Evolutionary conservation across 2,797 vertebrate species (phyloP).

Genomic region (Peromyscus eremicus): DNA sequence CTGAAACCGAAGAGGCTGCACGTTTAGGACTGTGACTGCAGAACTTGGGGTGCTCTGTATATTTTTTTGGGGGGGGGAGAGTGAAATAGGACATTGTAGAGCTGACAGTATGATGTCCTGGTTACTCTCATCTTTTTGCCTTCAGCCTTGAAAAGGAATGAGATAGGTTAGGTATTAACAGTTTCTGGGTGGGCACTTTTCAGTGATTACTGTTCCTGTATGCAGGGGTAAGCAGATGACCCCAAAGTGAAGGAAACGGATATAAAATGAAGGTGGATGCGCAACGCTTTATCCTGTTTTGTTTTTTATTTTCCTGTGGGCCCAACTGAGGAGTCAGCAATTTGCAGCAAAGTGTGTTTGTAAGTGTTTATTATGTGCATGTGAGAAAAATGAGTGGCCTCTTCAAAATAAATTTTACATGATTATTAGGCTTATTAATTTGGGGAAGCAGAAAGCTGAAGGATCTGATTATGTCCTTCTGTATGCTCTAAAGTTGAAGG

Average conservation of each 20-base stretch:
- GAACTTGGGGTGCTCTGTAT: background rate
- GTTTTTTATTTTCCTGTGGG: background rate
- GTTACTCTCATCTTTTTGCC: background rate
- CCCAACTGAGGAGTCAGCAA: background rate
- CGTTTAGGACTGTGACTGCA: too few species aligned
- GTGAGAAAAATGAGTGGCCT: conserved; percentile 20
- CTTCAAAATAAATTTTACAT: conserved; percentile 22
- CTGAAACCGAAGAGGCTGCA: background rate
- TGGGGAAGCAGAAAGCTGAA: background rate
- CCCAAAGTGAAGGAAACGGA: background rate
- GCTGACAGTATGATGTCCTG: background rate
- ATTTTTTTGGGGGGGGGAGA: background rate
- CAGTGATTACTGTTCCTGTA: background rate
- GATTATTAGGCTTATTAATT: background rate
- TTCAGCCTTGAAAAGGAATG: background rate
- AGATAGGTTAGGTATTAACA: background rate
- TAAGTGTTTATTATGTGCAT: background rate
- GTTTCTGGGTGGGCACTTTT: background rate
- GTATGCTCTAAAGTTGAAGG: background rate
- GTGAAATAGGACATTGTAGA: background rate
- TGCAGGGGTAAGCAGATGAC: background rate
- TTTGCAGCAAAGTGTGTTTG: background rate
- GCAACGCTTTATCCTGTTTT: background rate
- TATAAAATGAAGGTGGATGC: background rate
- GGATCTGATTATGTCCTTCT: background rate